These are phyloP conservation scores for Zophobas atratus DNA, from an alignment of 1,140 invertebrate species.

Conservation along the genomic window DNA sequence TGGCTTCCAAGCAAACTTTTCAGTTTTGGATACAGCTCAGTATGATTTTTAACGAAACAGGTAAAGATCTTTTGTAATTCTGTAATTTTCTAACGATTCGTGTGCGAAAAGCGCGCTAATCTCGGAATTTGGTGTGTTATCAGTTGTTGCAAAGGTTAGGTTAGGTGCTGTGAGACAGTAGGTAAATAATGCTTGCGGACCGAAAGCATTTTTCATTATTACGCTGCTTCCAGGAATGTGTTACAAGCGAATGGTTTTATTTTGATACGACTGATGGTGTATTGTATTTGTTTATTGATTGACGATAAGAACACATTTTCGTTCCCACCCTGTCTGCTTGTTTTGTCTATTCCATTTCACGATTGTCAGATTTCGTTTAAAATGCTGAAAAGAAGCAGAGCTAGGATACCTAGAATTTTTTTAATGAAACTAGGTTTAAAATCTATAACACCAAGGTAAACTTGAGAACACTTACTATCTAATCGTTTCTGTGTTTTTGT, in stretches of 20 bases:
- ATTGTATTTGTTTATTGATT: slow-evolving; percentile 30
- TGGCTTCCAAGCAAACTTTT: slow-evolving; percentile 59
- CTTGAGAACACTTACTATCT: no score
- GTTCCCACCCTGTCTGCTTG: slow-evolving; percentile 7
- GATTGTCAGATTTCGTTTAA: not conserved
- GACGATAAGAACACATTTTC: slow-evolving; percentile 20
- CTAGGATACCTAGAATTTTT: no score
- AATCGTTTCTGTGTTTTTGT: no score
- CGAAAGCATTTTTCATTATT: not conserved
- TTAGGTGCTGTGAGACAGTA: slow-evolving; percentile 26
- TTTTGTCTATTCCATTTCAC: not conserved
- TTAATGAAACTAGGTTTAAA: no score
- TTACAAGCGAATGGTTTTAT: not conserved
- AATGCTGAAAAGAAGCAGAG: not conserved
- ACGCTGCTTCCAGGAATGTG: not conserved
- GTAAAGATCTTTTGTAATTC: slow-evolving; percentile 52
- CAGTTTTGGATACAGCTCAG: slow-evolving; percentile 64
- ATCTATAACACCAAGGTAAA: no score
- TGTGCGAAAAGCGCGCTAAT: not conserved
- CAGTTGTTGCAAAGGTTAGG: slow-evolving; percentile 40
- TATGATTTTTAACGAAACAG: slow-evolving; percentile 63
- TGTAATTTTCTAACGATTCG: slow-evolving; percentile 1
- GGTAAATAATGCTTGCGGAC: slow-evolving; percentile 16
- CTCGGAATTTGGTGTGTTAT: not conserved
- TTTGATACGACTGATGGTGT: not conserved